A percentile compares a stretch with the other conserved stretches of the same genome.
These are phyloP conservation scores for Dermatemys mawii DNA, from an alignment of 2,113 vertebrate species.

Conservation along the genomic window DNA sequence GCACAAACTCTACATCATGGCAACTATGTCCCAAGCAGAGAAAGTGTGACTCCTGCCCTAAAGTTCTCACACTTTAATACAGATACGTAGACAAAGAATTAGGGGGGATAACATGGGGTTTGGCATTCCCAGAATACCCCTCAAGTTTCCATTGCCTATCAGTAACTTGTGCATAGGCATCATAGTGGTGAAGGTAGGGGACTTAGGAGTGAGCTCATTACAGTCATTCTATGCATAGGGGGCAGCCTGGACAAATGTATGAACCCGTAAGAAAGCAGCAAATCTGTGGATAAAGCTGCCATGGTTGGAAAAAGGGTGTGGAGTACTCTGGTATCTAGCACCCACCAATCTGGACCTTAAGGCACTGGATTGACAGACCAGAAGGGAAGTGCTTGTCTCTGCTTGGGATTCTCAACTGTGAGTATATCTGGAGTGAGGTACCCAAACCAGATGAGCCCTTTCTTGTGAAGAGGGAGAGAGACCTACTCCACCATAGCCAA, in stretches of 20 bases:
- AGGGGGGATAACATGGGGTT: background rate
- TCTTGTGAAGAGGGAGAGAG: background rate
- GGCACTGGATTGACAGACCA: background rate
- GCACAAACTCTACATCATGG: background rate
- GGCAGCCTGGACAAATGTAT: background rate
- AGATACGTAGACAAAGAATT: background rate
- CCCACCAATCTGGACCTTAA: background rate
- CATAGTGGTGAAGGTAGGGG: background rate
- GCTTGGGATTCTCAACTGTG: background rate
- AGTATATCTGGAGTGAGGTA: background rate
- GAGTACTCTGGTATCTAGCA: background rate
- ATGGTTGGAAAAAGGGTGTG: background rate
- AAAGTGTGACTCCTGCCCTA: background rate
- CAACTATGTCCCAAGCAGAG: background rate
- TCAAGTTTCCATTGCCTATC: background rate
- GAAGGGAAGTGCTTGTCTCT: background rate
- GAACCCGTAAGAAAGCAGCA: background rate
- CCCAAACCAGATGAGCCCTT: background rate
- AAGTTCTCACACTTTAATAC: background rate
- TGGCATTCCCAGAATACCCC: background rate
- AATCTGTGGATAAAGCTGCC: background rate
- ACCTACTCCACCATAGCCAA: background rate
- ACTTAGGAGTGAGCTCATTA: background rate
- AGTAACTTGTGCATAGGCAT: background rate
- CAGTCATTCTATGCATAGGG: background rate